phyloP scores from a whole-genome alignment of 2,797 vertebrate genomes.

The Myiothlypis chrysogaster region DNA sequence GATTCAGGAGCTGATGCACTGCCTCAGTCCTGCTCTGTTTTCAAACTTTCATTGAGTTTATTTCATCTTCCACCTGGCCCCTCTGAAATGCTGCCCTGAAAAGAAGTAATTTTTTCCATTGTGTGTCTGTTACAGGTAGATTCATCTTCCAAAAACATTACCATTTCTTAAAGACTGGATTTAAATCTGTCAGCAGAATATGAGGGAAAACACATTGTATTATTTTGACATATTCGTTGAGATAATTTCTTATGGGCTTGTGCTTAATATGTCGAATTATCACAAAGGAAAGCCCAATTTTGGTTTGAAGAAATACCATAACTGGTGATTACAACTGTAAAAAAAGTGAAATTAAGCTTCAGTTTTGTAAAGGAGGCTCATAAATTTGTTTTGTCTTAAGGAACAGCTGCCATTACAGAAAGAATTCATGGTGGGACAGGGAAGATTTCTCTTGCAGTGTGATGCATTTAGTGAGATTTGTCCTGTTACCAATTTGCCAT shows the following conservation, averaged over 20 bases:
- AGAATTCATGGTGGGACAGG: neutral
- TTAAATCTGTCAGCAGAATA: conserved; percentile 67
- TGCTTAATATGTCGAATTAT: conserved; percentile 62
- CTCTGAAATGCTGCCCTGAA: conserved; percentile 57
- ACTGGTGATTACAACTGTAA: neutral
- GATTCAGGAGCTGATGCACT: conserved; percentile 59
- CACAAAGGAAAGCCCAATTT: neutral
- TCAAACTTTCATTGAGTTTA: conserved; percentile 70
- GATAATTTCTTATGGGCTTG: conserved; percentile 53
- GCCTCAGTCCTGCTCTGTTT: conserved; percentile 59
- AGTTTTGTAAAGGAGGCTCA: neutral
- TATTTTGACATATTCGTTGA: conserved; percentile 55
- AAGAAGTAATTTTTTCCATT: conserved; percentile 57
- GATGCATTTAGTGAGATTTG: neutral
- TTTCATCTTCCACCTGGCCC: conserved; percentile 55
- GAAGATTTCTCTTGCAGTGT: neutral
- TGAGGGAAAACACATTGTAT: neutral
- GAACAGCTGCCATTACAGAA: neutral
- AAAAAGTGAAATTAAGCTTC: conserved; percentile 25
- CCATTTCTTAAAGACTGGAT: conserved; percentile 61
- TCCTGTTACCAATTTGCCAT: neutral
- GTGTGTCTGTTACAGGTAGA: conserved; percentile 56
- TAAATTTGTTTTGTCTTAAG: neutral
- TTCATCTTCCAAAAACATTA: conserved; percentile 69
- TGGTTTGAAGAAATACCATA: conserved; percentile 33